phyloP scores from a whole-genome alignment of 2,797 vertebrate genomes.

The Enteromius treurensis region DNA sequence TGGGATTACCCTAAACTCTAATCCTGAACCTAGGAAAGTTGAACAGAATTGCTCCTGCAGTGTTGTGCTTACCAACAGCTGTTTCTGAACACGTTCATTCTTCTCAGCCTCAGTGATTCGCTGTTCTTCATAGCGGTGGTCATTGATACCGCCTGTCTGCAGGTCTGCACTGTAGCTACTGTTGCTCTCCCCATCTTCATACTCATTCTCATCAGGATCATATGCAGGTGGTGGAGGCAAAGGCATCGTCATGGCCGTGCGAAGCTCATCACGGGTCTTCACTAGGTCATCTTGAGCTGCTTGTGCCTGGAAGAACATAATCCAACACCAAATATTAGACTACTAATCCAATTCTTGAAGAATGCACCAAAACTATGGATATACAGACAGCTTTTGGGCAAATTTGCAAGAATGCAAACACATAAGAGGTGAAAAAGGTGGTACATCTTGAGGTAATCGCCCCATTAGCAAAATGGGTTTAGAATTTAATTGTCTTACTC shows the following conservation, averaged over 20 bases:
- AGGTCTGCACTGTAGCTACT: slow-evolving; percentile 88
- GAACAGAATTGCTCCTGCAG: not conserved
- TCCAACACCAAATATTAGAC: not conserved
- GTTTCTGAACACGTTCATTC: slow-evolving; percentile 90
- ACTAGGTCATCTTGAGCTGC: slow-evolving; percentile 88
- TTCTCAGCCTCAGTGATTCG: slow-evolving; percentile 91
- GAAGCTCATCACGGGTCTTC: slow-evolving; percentile 91
- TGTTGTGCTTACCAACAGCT: slow-evolving; percentile 84
- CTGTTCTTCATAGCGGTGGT: slow-evolving; percentile 88
- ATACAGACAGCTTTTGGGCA: not conserved
- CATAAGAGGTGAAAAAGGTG: not conserved
- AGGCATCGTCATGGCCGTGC: slow-evolving; percentile 83
- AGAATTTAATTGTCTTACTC: slow-evolving; percentile 74
- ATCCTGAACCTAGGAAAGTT: not conserved
- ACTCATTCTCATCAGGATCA: slow-evolving; percentile 79
- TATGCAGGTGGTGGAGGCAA: slow-evolving; percentile 81
- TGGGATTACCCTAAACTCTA: not conserved
- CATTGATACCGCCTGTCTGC: slow-evolving; percentile 80
- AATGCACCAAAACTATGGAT: not conserved
- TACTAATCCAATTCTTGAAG: not conserved
- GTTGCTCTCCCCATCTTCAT: slow-evolving; percentile 82
- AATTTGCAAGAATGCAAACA: not conserved
- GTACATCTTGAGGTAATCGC: not conserved
- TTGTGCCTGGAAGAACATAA: slow-evolving; percentile 74
- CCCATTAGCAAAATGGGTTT: too few species aligned